These are phyloP conservation scores for Semotilus atromaculatus DNA, from an alignment of 2,797 vertebrate species.

Conservation along the genomic window DNA sequence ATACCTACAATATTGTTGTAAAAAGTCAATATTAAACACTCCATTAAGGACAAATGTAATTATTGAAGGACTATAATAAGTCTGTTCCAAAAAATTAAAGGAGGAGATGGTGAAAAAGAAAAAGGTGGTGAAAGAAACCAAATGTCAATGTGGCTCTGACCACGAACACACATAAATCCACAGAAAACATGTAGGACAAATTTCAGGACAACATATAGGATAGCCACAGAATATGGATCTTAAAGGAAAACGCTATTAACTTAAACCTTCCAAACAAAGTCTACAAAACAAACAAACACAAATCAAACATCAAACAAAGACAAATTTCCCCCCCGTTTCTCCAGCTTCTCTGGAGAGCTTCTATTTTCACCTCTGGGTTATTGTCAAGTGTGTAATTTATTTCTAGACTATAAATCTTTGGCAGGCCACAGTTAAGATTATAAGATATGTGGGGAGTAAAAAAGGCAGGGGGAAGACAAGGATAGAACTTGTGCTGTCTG, in stretches of 20 bases:
- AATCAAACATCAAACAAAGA: constrained; percentile 67
- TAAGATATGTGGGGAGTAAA: constrained; percentile 51
- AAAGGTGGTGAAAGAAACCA: constrained; percentile 5
- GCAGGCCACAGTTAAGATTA: constrained; percentile 72
- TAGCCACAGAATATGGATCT: neutral
- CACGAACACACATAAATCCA: constrained; percentile 29
- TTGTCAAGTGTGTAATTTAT: constrained; percentile 78
- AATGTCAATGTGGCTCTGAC: constrained; percentile 14
- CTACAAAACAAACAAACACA: constrained; percentile 63
- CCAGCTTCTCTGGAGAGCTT: constrained; percentile 67
- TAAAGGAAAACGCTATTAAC: constrained; percentile 6
- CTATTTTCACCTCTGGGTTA: constrained; percentile 73
- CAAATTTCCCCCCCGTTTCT: constrained; percentile 66
- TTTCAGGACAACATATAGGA: constrained; percentile 12
- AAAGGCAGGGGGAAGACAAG: constrained; percentile 50
- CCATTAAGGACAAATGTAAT: neutral
- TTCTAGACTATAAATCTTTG: constrained; percentile 74
- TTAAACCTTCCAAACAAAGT: neutral
- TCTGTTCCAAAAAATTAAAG: neutral
- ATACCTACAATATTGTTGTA: neutral
- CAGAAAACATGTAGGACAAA: constrained; percentile 13
- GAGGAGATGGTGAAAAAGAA: neutral
- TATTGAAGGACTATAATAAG: neutral
- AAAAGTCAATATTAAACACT: neutral
- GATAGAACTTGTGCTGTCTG: constrained; percentile 50